Conservation (phyloP, 2,888 invertebrate genomes). For the Eupsilia transversa region DNA sequence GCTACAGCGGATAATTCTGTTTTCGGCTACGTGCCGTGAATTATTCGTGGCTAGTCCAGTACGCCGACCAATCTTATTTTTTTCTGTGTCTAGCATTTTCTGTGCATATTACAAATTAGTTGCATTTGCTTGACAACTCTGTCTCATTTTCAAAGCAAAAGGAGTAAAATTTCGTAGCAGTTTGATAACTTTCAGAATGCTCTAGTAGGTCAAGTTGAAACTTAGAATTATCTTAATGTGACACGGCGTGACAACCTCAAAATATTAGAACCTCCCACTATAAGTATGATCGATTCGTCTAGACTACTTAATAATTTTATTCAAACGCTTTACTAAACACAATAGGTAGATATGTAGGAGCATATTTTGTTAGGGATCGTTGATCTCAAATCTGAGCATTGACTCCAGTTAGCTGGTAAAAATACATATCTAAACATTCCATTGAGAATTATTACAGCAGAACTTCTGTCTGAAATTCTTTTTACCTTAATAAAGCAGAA, state of each 20-base stretch:
- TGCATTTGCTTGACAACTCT: slow-evolving; percentile 33
- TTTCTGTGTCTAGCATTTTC: slow-evolving; percentile 47
- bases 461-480: slow-evolving; percentile 50
- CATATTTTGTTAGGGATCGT: slow-evolving; percentile 62
- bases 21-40: slow-evolving; percentile 85
- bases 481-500: slow-evolving; percentile 45
- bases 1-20: slow-evolving; percentile 84
- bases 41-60: slow-evolving; percentile 76
- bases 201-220: slow-evolving; percentile 1
- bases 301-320: slow-evolving; percentile 66
- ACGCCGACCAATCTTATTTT: slow-evolving; percentile 65
- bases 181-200: not conserved
- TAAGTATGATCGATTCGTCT: slow-evolving; percentile 71
- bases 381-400: slow-evolving; percentile 59
- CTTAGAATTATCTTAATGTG: slow-evolving; percentile 25
- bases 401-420: slow-evolving; percentile 48
- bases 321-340: slow-evolving; percentile 54
- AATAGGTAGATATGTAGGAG: slow-evolving; percentile 41
- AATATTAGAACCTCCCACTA: slow-evolving; percentile 34
- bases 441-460: slow-evolving; percentile 48
- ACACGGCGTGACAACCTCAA: slow-evolving; percentile 1
- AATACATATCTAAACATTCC: slow-evolving; percentile 40
- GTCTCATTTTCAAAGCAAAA: slow-evolving; percentile 8
- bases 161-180: not conserved
- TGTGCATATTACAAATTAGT: slow-evolving; percentile 55